phyloP scores from a whole-genome alignment of 2,113 vertebrate species.

The Camelus dromedarius region DNA sequence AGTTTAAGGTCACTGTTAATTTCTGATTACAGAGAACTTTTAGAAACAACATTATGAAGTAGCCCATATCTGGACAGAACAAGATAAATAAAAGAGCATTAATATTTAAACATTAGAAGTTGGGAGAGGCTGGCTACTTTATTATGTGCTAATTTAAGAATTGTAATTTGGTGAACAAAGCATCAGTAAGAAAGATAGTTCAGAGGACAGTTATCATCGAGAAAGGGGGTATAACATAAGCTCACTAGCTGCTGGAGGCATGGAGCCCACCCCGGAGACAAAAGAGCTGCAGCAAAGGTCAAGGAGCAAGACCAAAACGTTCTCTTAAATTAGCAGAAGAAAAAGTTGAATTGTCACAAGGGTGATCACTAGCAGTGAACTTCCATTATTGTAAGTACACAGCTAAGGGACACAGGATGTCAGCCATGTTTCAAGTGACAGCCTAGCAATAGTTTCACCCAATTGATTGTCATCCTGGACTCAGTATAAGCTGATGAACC shows the following conservation, averaged over 20 bases:
- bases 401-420: background rate
- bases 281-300: background rate
- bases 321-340: background rate
- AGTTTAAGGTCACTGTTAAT: background rate
- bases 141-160: background rate
- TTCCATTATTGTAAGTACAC: background rate
- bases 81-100: background rate
- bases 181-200: background rate
- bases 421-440: background rate
- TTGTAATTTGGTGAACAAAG: background rate
- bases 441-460: background rate
- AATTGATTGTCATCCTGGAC: background rate
- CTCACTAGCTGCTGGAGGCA: background rate
- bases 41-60: background rate
- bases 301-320: background rate
- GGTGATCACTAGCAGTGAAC: background rate
- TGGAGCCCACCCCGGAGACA: no score
- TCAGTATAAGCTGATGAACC: background rate
- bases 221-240: background rate
- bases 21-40: background rate
- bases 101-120: background rate
- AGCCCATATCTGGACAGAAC: background rate
- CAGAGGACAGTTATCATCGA: background rate
- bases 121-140: background rate
- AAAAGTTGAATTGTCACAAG: background rate